These are phyloP conservation scores for Mesaphorura yosii DNA, from an alignment of 1,140 invertebrate species.

Conservation along the genomic window DNA sequence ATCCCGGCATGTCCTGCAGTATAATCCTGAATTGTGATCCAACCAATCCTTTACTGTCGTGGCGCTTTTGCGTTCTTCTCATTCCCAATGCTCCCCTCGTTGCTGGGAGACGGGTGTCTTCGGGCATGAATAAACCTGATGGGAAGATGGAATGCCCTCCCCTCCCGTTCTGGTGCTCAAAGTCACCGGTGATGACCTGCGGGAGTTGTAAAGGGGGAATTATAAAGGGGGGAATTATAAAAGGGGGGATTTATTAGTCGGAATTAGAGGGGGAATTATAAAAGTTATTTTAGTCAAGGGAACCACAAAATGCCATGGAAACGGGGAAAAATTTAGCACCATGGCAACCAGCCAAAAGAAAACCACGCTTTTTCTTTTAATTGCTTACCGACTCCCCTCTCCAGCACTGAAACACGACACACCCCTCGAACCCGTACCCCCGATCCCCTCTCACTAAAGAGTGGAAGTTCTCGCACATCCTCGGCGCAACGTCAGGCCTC, in stretches of 20 bases:
- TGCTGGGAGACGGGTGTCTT: slow-evolving; percentile 64
- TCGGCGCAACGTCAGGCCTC: slow-evolving; percentile 69
- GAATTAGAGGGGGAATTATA: not conserved
- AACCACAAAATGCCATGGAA: too few relatives aligned
- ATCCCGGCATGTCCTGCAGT: slow-evolving; percentile 57
- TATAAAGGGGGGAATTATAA: not conserved
- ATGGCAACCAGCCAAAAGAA: too few relatives aligned
- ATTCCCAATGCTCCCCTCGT: slow-evolving; percentile 63
- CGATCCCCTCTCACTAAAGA: slow-evolving; percentile 64
- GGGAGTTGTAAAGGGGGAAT: not conserved
- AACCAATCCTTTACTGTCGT: slow-evolving; percentile 65
- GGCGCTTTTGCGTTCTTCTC: slow-evolving; percentile 64
- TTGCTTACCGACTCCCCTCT: slow-evolving; percentile 53
- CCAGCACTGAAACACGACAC: slow-evolving; percentile 69
- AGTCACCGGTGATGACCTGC: slow-evolving; percentile 59
- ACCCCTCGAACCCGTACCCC: slow-evolving; percentile 65
- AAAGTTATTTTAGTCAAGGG: not conserved
- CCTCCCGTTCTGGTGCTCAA: slow-evolving; percentile 66
- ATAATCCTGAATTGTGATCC: slow-evolving; percentile 73
- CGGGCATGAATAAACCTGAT: slow-evolving; percentile 65
- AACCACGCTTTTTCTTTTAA: too few relatives aligned
- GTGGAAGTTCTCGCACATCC: slow-evolving; percentile 81
- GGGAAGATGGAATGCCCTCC: slow-evolving; percentile 65
- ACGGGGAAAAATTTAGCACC: not conserved
- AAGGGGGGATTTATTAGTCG: not conserved